Evolutionary conservation across 2,888 invertebrate genomes (phyloP), one percentile per base, ranked within the genome.

Genomic region (Cistogaster globosa): DNA sequence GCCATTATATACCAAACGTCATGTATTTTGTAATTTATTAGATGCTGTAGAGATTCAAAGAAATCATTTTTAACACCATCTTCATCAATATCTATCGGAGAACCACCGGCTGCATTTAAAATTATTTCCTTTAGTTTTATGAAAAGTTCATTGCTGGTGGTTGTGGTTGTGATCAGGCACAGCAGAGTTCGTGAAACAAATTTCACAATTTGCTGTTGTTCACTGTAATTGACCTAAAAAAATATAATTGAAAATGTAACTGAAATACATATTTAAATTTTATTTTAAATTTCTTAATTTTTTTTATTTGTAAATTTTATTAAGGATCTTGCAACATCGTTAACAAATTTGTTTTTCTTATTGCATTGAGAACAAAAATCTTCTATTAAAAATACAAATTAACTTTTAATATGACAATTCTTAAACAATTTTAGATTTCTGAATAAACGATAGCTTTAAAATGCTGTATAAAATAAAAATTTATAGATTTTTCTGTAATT

Each of bases 1-100:
- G 90, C 88, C 82, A 92, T 91, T 3, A 88, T 88, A 72, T 92
- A 92, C 91, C 92, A 92, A 65, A 89, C 87, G 65, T 88, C 88
- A 48, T 93, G 90, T 58, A 91, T 89, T 87, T 92, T 92, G 7
- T 89, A 89, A 86, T 92, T 93, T 18, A 91, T 88, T 16, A 93
- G 83, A 18, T 90, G 87, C 78, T 92, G 91, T 32, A 93, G 63
- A 0, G 91, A 90, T 26, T 87, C 72, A 75, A 91, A 90, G 88
- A 93, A 93, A 65, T 91, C 88, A 6, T 89, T 87, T 6, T 87
- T 87, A 1, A 88, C 89, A 18, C 89, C 87, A 48, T 89, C 88
- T 20, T 86, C 38, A 75, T 91, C 89, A 8, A 63, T 68, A 36
- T 79, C 87, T 0, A 58, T 18, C 2, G 63, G 51, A n/a, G 42